phyloP scores from a whole-genome alignment of 1,140 invertebrate species.

The Lanistes nyassanus region DNA sequence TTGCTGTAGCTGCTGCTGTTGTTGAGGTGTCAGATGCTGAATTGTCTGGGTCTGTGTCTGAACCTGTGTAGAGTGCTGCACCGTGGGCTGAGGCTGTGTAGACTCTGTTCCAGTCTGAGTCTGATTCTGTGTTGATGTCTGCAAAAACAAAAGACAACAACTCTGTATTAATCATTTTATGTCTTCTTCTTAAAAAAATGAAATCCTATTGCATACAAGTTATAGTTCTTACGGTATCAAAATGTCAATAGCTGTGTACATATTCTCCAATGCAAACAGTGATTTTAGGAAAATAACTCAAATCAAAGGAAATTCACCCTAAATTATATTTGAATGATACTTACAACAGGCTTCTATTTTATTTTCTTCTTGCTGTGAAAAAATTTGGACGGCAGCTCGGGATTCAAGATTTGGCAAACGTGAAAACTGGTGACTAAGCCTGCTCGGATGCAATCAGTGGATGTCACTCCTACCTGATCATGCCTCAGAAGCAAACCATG shows the following conservation, averaged over 20 bases:
- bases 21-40: slow-evolving; percentile 20
- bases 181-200: not conserved
- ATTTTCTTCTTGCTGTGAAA: slow-evolving; percentile 12
- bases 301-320: not conserved
- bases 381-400: slow-evolving; percentile 20
- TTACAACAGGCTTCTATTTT: slow-evolving; percentile 12
- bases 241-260: too few species aligned
- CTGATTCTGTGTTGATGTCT: slow-evolving; percentile 15
- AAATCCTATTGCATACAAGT: too few species aligned
- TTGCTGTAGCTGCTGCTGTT: slow-evolving; percentile 23
- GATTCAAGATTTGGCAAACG: slow-evolving; percentile 2
- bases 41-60: slow-evolving; percentile 19
- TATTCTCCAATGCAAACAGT: not conserved
- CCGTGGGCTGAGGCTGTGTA: slow-evolving; percentile 23
- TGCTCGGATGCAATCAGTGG: too few species aligned
- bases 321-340: slow-evolving; percentile 5
- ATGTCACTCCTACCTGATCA: too few species aligned
- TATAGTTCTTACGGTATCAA: too few species aligned
- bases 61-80: not conserved
- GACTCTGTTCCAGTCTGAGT: slow-evolving; percentile 26
- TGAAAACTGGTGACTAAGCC: not conserved
- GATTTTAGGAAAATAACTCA: not conserved
- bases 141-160: not conserved
- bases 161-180: not conserved
- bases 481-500: too few species aligned